A percentile compares a stretch with the other conserved stretches of the same genome.
Evolutionary conservation across 2,888 invertebrate species (phyloP).

Genomic region (Nemotelus pantherinus): DNA sequence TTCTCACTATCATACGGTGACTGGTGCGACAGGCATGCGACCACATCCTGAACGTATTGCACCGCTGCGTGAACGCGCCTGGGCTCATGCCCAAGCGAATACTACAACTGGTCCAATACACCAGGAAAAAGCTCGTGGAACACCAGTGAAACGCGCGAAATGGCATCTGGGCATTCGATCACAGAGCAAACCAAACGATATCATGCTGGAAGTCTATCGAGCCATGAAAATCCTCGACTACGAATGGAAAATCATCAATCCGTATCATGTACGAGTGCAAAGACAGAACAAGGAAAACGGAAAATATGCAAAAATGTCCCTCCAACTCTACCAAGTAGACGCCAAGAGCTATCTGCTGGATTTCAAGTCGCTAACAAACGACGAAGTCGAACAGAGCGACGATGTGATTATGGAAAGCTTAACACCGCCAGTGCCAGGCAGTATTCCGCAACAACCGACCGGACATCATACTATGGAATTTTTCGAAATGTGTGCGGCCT

Average conservation of each 20-base stretch:
- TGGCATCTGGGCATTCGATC: conserved; percentile 99
- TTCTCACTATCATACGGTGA: conserved; percentile 56
- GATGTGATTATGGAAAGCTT: conserved; percentile 65
- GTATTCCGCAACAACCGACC: conserved; percentile 63
- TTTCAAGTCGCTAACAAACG: conserved; percentile 92
- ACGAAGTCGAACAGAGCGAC: conserved; percentile 71
- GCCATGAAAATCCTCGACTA: conserved; percentile 99
- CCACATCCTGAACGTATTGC: conserved; percentile 96
- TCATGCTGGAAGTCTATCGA: conserved; percentile 99
- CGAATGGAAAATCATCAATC: conserved; percentile 99
- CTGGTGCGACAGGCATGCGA: conserved; percentile 62
- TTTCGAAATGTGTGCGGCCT: conserved; percentile 99
- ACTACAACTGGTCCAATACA: conserved; percentile 52
- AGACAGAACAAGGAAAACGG: conserved; percentile 85
- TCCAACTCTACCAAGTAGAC: conserved; percentile 99
- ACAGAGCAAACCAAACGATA: conserved; percentile 98
- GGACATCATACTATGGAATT: conserved; percentile 99
- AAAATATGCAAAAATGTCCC: conserved; percentile 94
- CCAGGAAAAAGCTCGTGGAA: conserved; percentile 67
- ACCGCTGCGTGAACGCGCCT: conserved; percentile 69
- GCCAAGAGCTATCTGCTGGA: conserved; percentile 97
- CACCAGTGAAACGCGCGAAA: conserved; percentile 92
- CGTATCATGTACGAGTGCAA: conserved; percentile 95
- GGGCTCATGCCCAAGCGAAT: conserved; percentile 62
- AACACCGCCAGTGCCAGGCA: conserved; percentile 60